Base-by-base conservation (phyloP, 2,888 invertebrate species). In the Osedax frankpressi region DNA sequence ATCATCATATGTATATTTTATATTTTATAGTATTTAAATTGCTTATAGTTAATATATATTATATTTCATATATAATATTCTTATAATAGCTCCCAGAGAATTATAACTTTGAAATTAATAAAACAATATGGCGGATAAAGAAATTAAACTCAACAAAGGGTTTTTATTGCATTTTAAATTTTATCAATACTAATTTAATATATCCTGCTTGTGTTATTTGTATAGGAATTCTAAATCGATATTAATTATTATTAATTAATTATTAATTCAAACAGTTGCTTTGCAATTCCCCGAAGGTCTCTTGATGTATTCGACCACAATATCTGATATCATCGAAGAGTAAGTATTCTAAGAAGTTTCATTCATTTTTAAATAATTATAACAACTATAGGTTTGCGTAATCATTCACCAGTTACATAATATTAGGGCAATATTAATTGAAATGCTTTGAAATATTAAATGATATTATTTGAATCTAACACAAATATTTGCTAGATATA, bases 41-140 rank as follows among this genome's bases (percentile, higher is more conserved):
- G n/a, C n/a, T n/a, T n/a, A n/a, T n/a, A n/a, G n/a, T n/a, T n/a
- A n/a, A n/a, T n/a, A n/a, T n/a, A n/a, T n/a, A n/a, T n/a, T n/a
- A n/a, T n/a, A 70, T 14, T n/a, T 67, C 19, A 67, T 73, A 28
- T 14, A 28, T 19, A 2, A 62, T 1, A 29, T 71, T 71, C 70
- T 74, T 44, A 26, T 81, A 81, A 71, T 77, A 85, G 84, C 87
- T 98, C 72, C 98, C 98, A 1, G 85, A 88, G 30, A 99, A 98
- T 86, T 98, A 98, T 82, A 96, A 94, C 84, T 98, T 99, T 84
- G 98, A 98, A 88, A 89, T 99, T 78, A 92, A 92, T 75, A 98
- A 98, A 85, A 96, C 96, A 0, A 90, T 98, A 84, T 97, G 97
- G 97, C 89, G 94, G 82, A 93, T 96, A 80, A 87, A 89, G 78